Evolutionary conservation across 1,140 invertebrate species (phyloP).

Genomic region (Gryllus bimaculatus): DNA sequence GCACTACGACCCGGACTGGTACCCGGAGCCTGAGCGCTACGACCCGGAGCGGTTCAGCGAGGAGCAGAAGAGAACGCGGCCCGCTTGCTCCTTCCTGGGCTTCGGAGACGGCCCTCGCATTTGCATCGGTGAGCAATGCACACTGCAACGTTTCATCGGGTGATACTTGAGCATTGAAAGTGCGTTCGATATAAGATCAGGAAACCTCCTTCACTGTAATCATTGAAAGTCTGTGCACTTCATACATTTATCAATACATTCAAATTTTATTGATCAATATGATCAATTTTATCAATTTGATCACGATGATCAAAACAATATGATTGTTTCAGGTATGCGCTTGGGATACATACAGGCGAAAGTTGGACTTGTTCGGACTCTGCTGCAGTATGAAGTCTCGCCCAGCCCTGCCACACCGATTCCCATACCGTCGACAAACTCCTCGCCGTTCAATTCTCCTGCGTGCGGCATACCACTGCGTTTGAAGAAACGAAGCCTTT

Average conservation of each 20-base stretch:
- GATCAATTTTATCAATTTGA: too few relatives aligned
- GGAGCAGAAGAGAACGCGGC: slow-evolving; percentile 27
- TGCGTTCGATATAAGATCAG: too few relatives aligned
- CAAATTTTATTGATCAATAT: too few relatives aligned
- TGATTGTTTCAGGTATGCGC: neutral
- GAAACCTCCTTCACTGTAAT: too few relatives aligned
- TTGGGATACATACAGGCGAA: neutral
- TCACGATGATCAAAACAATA: too few relatives aligned
- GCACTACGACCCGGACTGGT: slow-evolving; percentile 40
- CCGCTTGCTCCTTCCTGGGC: slow-evolving; percentile 34
- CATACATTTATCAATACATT: too few relatives aligned
- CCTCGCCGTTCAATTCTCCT: neutral
- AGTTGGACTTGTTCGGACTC: neutral
- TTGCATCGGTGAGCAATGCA: neutral
- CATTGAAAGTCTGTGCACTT: too few relatives aligned
- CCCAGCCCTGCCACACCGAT: neutral
- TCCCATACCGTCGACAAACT: too few relatives aligned
- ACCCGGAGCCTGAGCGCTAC: slow-evolving; percentile 49
- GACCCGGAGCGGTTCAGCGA: slow-evolving; percentile 51
- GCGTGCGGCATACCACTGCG: too few relatives aligned
- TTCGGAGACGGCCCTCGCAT: neutral
- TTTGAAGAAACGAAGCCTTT: too few relatives aligned
- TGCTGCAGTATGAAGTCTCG: neutral
- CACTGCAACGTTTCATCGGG: too few relatives aligned
- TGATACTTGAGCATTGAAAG: too few relatives aligned